phyloP scores from a whole-genome alignment of 2,113 vertebrate species.

The Mystacornis crossleyi region DNA sequence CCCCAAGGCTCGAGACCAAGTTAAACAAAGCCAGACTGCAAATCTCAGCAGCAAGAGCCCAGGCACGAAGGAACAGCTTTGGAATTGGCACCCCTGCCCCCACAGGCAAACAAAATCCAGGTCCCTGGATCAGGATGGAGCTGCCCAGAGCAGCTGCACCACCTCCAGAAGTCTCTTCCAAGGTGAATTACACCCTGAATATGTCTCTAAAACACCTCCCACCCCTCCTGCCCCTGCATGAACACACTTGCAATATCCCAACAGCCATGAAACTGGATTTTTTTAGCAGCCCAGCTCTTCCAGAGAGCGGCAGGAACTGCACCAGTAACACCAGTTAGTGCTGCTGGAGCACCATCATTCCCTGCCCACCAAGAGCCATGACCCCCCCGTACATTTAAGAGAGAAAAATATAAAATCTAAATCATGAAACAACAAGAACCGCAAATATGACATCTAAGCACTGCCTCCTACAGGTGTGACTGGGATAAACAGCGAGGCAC shows the following conservation, averaged over 20 bases:
- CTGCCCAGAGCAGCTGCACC: not conserved
- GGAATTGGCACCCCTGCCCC: not conserved
- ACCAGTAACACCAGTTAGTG: not conserved
- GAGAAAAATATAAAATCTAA: not conserved
- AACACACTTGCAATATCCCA: not conserved
- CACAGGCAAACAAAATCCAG: not conserved
- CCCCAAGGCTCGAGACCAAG: not conserved
- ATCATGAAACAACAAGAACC: not conserved
- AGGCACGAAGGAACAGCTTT: not conserved
- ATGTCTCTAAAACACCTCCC: not conserved
- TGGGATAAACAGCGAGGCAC: not conserved
- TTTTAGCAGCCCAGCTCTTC: not conserved
- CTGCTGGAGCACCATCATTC: not conserved
- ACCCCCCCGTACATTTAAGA: not conserved
- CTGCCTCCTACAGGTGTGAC: rapidly evolving
- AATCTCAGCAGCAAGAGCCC: not conserved
- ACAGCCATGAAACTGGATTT: not conserved
- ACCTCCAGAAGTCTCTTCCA: not conserved
- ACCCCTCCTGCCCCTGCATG: not conserved
- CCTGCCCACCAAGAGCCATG: not conserved
- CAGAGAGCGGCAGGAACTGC: not conserved
- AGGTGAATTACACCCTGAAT: not conserved
- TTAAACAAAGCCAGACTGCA: not conserved
- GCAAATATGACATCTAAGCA: not conserved
- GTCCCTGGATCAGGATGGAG: not conserved